phyloP scores from a whole-genome alignment of 1,140 invertebrate genomes.

The Formica exsecta region DNA sequence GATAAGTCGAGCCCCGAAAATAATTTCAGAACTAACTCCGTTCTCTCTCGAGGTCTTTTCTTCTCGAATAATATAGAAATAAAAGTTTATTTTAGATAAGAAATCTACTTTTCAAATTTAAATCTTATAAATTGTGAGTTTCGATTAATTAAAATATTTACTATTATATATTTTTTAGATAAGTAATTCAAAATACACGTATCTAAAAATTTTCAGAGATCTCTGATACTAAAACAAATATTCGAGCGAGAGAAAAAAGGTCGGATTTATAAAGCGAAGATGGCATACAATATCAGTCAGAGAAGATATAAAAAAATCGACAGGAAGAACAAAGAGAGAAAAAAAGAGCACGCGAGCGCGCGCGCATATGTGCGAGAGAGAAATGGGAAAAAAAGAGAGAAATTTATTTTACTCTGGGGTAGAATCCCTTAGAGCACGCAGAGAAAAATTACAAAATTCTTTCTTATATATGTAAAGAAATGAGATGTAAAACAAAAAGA shows the following conservation, averaged over 20 bases:
- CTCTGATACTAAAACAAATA: constrained; percentile 21
- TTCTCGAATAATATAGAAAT: no score
- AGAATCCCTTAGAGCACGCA: background rate
- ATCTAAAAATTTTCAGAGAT: background rate
- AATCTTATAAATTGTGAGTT: no score
- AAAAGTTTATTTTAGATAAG: background rate
- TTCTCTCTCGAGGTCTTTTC: no score
- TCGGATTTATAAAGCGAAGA: constrained; percentile 27
- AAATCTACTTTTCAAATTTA: background rate
- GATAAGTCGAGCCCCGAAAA: constrained; percentile 33
- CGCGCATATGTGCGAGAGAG: constrained; percentile 5
- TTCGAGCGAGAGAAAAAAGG: background rate
- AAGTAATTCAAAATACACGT: background rate
- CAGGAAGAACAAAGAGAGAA: constrained; percentile 65
- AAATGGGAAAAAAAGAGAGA: constrained; percentile 1
- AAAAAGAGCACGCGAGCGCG: constrained; percentile 28
- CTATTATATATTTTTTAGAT: background rate
- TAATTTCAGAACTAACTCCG: background rate
- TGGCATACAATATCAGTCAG: background rate
- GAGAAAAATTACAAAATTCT: constrained; percentile 32
- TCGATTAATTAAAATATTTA: background rate
- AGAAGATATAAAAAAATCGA: constrained; percentile 29
- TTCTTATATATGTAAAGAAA: background rate
- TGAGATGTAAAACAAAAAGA: background rate
- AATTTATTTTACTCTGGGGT: constrained; percentile 45